phyloP scores from a whole-genome alignment of 1,140 invertebrate genomes.

The Pogonognathellus flavescens region DNA sequence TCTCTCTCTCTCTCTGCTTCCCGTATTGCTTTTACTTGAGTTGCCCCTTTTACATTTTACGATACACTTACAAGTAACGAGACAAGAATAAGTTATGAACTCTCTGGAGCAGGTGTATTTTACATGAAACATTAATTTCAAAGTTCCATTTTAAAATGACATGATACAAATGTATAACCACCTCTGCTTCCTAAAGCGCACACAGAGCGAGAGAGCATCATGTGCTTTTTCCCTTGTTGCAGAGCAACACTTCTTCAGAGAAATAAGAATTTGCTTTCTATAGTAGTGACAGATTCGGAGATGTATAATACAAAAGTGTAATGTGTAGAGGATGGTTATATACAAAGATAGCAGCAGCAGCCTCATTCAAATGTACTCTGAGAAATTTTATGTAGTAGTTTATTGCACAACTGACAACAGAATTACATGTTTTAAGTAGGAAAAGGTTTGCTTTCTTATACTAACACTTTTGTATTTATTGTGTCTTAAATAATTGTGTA shows the following conservation, averaged over 20 bases:
- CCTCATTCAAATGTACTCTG: not conserved
- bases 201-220: not conserved
- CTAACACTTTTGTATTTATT: constrained; percentile 4
- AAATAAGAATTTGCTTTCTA: not conserved
- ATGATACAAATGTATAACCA: not conserved
- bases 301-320: not conserved
- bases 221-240: not conserved
- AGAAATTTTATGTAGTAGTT: constrained; percentile 4
- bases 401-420: constrained; percentile 24
- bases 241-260: not conserved
- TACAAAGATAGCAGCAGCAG: constrained; percentile 1
- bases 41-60: constrained; percentile 46
- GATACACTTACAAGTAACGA: constrained; percentile 43
- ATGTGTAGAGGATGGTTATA: too few species aligned
- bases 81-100: constrained; percentile 46
- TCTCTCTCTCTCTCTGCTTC: too few species aligned
- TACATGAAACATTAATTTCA: constrained; percentile 47
- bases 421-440: not conserved
- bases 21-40: not conserved
- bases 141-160: constrained; percentile 41
- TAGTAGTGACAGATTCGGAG: not conserved
- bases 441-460: not conserved
- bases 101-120: constrained; percentile 30
- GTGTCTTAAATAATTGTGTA: not conserved
- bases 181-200: not conserved